Base-by-base conservation (phyloP, 2,797 vertebrate species). In the Leptoclinus maculatus region DNA sequence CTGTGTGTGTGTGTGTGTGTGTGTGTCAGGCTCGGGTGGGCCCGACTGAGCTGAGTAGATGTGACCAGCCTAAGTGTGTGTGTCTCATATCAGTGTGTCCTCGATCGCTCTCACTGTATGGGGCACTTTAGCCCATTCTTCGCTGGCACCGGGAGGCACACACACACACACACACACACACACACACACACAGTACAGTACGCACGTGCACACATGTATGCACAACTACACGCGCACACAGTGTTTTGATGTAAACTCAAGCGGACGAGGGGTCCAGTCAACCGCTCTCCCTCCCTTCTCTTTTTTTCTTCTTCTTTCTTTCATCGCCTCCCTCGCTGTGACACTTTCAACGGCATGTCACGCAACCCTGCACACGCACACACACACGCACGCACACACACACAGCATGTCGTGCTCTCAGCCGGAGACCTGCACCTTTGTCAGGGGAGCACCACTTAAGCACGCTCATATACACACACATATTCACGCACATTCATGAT, bases 51-150 rank as follows among this genome's bases (percentile, higher is more conserved):
- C 74, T 93, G 88, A 94, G 86, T 80, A 68, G 66, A 90, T 93
- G 92, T 91, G 92, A 94, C 89, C 83, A 80, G 77, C 66, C 83
- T 91, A 93, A 94, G 88, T 93, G 88, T 93, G 88, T 93, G 89
- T 93, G 91, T 83, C 91, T 92, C 83, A 76, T 93, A 94, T 94
- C 92, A 94, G 93, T 91, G 92, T 93, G 93, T 91, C 93, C 91
- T 92, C 73, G 76, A 91, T 91, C 74, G 89, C 89, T 91, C 87
- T 89, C 78, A 92, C 91, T 93, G 91, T 92, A 93, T 85, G 91
- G 87, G 85, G 88, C 92, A 92, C 91, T 93, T 91, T 89, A 93
- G 83, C 76, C 84, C 82, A 86, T 87, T 91, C 90, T 90, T 83
- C 66, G 60, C 64, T 68, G 29, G 82, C 79, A 85, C 84, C 57